These are phyloP conservation scores for Eublepharis macularius DNA, from an alignment of 2,113 vertebrate species.

Conservation along the genomic window DNA sequence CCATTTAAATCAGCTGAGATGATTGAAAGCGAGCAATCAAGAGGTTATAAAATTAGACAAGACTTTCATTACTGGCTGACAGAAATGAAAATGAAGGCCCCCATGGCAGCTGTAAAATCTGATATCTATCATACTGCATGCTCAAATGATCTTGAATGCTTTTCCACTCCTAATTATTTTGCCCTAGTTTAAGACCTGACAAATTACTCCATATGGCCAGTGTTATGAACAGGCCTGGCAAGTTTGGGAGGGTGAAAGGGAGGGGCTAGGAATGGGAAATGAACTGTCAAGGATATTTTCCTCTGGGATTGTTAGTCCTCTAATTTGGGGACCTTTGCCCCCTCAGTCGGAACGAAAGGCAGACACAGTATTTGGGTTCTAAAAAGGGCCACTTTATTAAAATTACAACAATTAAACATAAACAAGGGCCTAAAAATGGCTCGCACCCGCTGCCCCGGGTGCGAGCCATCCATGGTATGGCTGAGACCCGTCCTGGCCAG, in stretches of 20 bases:
- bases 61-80: constrained; percentile 25
- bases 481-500: no score
- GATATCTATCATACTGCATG: constrained; percentile 11
- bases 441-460: no score
- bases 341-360: no score
- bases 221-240: neutral
- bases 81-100: constrained; percentile 29
- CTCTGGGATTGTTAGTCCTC: neutral
- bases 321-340: no score
- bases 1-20: neutral
- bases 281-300: neutral
- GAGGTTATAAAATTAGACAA: constrained; percentile 26
- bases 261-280: neutral
- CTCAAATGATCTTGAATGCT: constrained; percentile 27
- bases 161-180: constrained; percentile 26
- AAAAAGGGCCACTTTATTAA: no score
- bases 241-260: neutral
- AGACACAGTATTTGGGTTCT: no score
- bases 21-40: neutral
- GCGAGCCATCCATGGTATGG: no score
- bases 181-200: constrained; percentile 21
- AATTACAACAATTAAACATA: no score
- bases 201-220: constrained; percentile 14
- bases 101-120: constrained; percentile 25
- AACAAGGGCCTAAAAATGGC: no score